These are phyloP conservation scores for Notolepis coatsorum DNA, from an alignment of 2,797 vertebrate species.

Conservation along the genomic window DNA sequence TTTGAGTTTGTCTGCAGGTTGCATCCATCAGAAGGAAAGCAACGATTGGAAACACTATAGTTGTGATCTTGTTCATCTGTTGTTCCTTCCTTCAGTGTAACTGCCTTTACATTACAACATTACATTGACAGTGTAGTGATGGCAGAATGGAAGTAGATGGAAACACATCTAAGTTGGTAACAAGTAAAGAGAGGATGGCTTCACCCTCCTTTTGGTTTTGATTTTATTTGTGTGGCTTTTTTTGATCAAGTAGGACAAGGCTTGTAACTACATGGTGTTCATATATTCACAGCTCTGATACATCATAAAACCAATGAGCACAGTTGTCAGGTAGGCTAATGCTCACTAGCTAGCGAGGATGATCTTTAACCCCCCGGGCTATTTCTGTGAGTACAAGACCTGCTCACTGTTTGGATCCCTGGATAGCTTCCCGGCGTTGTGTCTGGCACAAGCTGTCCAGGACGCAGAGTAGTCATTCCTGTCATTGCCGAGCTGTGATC, in stretches of 20 bases:
- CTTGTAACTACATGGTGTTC: not conserved
- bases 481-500: slow-evolving; percentile 47
- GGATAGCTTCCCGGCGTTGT: slow-evolving; percentile 31
- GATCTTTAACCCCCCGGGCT: slow-evolving; percentile 47
- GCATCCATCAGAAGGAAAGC: not conserved
- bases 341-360: slow-evolving; percentile 16
- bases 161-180: not conserved
- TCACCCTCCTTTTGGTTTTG: not conserved
- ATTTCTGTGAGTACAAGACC: slow-evolving; percentile 58
- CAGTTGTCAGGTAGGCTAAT: slow-evolving; percentile 8
- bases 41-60: not conserved
- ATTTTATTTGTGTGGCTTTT: not conserved
- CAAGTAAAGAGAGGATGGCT: not conserved
- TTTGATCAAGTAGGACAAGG: not conserved
- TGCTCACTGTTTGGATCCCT: slow-evolving; percentile 3
- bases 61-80: not conserved
- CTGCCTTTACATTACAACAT: not conserved
- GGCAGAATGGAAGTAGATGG: not conserved
- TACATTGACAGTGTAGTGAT: not conserved
- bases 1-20: not conserved
- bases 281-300: slow-evolving; percentile 1
- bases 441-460: slow-evolving; percentile 59
- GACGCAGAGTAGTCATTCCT: slow-evolving; percentile 58
- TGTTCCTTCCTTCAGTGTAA: not conserved
- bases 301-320: not conserved